Conservation (phyloP, 92 coral and sea anemone species). For the Nematostella vectensis region DNA sequence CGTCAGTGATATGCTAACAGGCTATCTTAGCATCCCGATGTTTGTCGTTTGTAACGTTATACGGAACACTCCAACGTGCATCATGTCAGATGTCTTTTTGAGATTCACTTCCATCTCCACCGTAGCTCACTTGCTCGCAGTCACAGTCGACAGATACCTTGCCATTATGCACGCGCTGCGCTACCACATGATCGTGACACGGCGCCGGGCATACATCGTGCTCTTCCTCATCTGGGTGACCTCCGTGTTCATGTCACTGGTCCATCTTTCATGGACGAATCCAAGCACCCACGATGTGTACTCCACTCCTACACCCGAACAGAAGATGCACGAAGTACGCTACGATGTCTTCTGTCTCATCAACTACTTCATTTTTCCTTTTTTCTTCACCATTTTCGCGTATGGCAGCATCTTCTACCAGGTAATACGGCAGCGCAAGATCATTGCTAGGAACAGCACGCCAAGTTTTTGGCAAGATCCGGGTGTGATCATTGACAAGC, state of each 20-base stretch:
- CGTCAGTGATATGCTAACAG: conserved; percentile 29
- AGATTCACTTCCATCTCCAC: conserved; percentile 33
- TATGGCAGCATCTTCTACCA: conserved; percentile 26
- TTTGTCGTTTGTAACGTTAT: conserved; percentile 16
- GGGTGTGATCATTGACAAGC: conserved; percentile 1
- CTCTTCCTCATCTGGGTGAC: conserved; percentile 20
- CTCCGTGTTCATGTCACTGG: conserved; percentile 22
- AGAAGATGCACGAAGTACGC: conserved; percentile 12
- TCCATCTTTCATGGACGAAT: conserved; percentile 24
- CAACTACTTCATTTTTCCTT: conserved; percentile 15
- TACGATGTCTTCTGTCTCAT: conserved; percentile 30
- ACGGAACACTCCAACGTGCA: conserved; percentile 6
- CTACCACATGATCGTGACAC: conserved; percentile 20
- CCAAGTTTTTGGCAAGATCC: conserved; percentile 6
- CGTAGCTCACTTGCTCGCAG: conserved; percentile 29
- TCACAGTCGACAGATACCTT: conserved; percentile 26
- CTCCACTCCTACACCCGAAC: neutral
- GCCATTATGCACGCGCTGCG: conserved; percentile 27
- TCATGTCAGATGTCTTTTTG: conserved; percentile 17
- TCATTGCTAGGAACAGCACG: conserved; percentile 17
- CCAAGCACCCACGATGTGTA: neutral
- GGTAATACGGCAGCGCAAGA: conserved; percentile 23
- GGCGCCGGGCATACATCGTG: conserved; percentile 6
- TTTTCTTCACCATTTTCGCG: conserved; percentile 23
- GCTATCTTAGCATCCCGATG: conserved; percentile 23